A percentile compares a stretch with the other conserved stretches of the same genome.
These are phyloP conservation scores for Poeciliopsis occidentalis DNA, from an alignment of 2,113 vertebrate genomes.

Conservation along the genomic window DNA sequence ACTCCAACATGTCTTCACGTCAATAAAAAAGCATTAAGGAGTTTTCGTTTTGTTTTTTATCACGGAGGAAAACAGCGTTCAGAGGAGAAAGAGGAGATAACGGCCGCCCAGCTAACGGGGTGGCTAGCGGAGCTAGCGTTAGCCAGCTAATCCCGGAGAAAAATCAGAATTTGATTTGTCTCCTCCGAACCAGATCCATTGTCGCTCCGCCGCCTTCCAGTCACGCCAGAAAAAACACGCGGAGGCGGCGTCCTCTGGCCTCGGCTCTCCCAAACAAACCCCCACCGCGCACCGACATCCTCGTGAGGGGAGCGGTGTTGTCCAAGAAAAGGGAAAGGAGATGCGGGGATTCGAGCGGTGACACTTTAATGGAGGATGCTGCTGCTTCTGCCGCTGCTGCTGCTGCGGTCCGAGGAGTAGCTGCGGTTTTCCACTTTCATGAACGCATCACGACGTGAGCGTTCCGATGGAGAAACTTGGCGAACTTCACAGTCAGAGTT, in stretches of 20 bases:
- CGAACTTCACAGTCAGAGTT: neutral
- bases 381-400: conserved; percentile 32
- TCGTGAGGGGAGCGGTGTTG: conserved; percentile 15
- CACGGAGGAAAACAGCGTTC: conserved; percentile 2
- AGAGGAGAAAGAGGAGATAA: neutral
- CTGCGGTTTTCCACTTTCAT: conserved; percentile 23
- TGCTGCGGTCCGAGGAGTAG: neutral
- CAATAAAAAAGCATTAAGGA: conserved; percentile 3
- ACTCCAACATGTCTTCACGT: conserved; percentile 44
- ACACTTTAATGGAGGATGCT: conserved; percentile 62
- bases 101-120: conserved; percentile 12
- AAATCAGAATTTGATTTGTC: conserved; percentile 53
- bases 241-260: neutral
- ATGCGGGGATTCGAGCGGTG: conserved; percentile 21
- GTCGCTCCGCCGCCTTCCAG: conserved; percentile 25
- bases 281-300: conserved; percentile 35
- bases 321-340: neutral
- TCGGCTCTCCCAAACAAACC: conserved; percentile 8
- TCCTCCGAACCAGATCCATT: conserved; percentile 46
- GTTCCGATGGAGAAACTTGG: neutral
- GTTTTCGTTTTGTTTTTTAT: conserved; percentile 6
- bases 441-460: conserved; percentile 37
- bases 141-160: conserved; percentile 48
- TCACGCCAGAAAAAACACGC: conserved; percentile 19
- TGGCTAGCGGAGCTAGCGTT: conserved; percentile 58